phyloP scores from a whole-genome alignment of 2,888 invertebrate species.

The Torymus aiolomorphi region DNA sequence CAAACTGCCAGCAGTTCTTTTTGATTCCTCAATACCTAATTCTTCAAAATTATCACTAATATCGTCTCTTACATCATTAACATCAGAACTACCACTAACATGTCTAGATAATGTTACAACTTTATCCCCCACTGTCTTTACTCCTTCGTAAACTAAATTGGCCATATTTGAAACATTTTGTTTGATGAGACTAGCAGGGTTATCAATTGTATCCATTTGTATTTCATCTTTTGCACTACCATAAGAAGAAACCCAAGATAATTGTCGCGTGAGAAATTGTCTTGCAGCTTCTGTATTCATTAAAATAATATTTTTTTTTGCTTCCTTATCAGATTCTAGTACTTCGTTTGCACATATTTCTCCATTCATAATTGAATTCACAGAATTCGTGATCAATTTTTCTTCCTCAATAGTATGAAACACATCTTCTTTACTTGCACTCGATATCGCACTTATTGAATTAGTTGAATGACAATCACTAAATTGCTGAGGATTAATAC shows the following conservation, averaged over 20 bases:
- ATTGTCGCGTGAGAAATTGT: constrained; percentile 85
- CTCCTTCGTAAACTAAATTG: constrained; percentile 85
- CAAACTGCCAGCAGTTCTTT: constrained; percentile 68
- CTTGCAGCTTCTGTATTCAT: constrained; percentile 88
- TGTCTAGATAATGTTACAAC: constrained; percentile 85
- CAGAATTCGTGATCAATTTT: constrained; percentile 46
- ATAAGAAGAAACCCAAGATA: constrained; percentile 83
- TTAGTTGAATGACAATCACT: constrained; percentile 79
- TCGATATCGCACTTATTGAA: constrained; percentile 77
- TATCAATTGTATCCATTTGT: constrained; percentile 80
- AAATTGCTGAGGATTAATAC: constrained; percentile 79
- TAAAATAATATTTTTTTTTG: constrained; percentile 82
- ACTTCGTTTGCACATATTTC: constrained; percentile 39
- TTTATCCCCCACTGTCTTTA: constrained; percentile 85
- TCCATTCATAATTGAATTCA: constrained; percentile 47
- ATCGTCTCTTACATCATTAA: constrained; percentile 76
- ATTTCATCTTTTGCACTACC: constrained; percentile 81
- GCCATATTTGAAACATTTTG: constrained; percentile 86
- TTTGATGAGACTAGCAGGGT: constrained; percentile 82
- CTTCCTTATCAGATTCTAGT: constrained; percentile 67
- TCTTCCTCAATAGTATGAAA: constrained; percentile 37
- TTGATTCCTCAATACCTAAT: constrained; percentile 67
- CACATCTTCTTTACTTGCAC: constrained; percentile 76
- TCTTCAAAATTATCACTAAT: constrained; percentile 76
- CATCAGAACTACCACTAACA: constrained; percentile 85